These are phyloP conservation scores for Drosophila bocqueti DNA, from an alignment of 1,140 invertebrate species.

Conservation along the genomic window DNA sequence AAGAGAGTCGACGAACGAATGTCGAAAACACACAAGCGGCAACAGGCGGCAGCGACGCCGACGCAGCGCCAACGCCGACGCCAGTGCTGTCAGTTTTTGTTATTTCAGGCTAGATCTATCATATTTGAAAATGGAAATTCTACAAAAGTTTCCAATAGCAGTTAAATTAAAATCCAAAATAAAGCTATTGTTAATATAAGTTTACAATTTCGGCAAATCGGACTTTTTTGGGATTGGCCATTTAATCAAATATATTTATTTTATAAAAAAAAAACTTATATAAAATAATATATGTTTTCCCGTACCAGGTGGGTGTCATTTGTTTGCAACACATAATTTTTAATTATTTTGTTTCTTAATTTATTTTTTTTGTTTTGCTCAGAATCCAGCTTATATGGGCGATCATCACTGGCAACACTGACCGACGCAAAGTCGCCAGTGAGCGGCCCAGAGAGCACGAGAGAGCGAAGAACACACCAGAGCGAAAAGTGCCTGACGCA, in stretches of 20 bases:
- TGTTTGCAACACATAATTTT: neutral
- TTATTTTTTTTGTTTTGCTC: neutral
- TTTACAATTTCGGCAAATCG: neutral
- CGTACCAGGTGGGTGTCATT: neutral
- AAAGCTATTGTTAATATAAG: neutral
- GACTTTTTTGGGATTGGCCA: no score
- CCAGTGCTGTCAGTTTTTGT: neutral
- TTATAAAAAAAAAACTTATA: no score
- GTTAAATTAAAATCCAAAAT: neutral
- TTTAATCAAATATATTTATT: no score
- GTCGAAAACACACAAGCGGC: constrained; percentile 44
- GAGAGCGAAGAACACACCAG: constrained; percentile 43
- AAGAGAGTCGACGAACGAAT: constrained; percentile 72
- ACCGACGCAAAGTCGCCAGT: neutral
- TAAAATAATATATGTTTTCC: no score
- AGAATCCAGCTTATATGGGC: neutral
- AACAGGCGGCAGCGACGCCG: constrained; percentile 51
- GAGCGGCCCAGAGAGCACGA: constrained; percentile 19
- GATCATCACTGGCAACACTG: neutral
- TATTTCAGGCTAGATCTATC: neutral
- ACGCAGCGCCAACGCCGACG: constrained; percentile 48
- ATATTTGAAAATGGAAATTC: neutral
- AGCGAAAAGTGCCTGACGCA: constrained; percentile 42
- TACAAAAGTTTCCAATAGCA: neutral
- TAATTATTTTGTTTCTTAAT: neutral